Conservation (phyloP, 1,140 invertebrate genomes). For the Vanessa atalanta region DNA sequence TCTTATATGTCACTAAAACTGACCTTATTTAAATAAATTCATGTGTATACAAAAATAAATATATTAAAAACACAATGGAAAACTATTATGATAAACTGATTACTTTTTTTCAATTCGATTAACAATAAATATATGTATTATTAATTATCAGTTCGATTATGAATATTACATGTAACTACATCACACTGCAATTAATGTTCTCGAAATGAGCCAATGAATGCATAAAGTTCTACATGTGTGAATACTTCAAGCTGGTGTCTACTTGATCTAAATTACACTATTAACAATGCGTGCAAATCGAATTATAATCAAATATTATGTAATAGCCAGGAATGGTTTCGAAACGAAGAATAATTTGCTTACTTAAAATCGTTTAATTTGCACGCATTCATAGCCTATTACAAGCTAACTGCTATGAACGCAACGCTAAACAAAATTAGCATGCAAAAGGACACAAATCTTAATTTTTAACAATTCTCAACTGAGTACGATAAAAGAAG, state of each 20-base stretch:
- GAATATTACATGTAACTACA: background rate
- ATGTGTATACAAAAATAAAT: too few relatives aligned
- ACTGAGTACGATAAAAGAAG: conserved; percentile 67
- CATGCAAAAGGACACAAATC: conserved; percentile 73
- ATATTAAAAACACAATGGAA: too few relatives aligned
- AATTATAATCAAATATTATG: background rate
- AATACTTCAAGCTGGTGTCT: conserved; percentile 10
- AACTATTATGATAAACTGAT: too few relatives aligned
- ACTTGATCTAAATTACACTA: conserved; percentile 19
- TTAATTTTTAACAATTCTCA: conserved; percentile 34
- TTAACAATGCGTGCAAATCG: conserved; percentile 10
- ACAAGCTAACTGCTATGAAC: conserved; percentile 15
- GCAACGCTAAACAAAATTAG: conserved; percentile 48
- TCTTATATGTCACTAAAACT: too few relatives aligned
- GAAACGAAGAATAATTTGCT: too few relatives aligned
- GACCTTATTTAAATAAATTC: too few relatives aligned
- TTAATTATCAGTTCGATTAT: too few relatives aligned
- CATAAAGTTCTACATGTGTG: background rate
- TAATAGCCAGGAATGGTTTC: too few relatives aligned
- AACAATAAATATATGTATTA: too few relatives aligned
- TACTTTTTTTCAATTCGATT: too few relatives aligned
- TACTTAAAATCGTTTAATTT: background rate
- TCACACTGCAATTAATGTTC: background rate
- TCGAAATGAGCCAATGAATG: conserved; percentile 1
- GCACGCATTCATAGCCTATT: conserved; percentile 24